Evolutionary conservation across 2,888 invertebrate genomes (phyloP), one percentile per base, ranked within the genome.

Genomic region (Drymonia ruficornis): DNA sequence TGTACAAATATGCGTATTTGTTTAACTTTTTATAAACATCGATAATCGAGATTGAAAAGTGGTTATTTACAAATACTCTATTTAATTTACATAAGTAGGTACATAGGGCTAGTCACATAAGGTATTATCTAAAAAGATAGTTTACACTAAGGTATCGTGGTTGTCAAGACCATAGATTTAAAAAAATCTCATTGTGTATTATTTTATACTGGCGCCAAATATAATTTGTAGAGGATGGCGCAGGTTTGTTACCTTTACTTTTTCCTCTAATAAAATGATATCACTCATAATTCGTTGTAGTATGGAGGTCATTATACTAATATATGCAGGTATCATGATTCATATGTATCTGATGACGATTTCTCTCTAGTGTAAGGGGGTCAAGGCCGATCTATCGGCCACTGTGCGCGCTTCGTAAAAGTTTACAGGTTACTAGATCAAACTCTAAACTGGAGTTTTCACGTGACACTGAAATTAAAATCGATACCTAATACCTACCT

Each of bases 261-360:
- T 52, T 19, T 54, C 29, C 18, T 18, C 19, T 19, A 42, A 63
- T 59, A 50, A 51, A 42, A 57, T 70, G 67, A 62, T 58, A 66
- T 64, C 54, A 72, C 59, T 34, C 28, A 47, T 34, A 61, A 58
- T 65, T 64, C 62, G 50, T 8, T 54, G 60, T 58, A 61, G 19
- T 53, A 56, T 59, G 58, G 66, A 66, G 70, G 64, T 56, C 56
- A 46, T 46, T 46, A 29, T 29, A 29, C 29, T 59, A 59, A 61
- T 64, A 65, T 61, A 53, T 61, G 55, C 68, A 45, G 59, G 52
- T 44, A 60, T 53, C 47, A 45, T 66, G 72, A 70, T 59, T 72
- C 72, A 78, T n/a, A n/a, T 81, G 78, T 81, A 80, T 84, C 76
- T 72, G 78, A 81, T 85, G 81, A 83, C 83, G 88, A 87, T 91